phyloP scores from a whole-genome alignment of 2,888 invertebrate species.

The Cataglyphis albicans region DNA sequence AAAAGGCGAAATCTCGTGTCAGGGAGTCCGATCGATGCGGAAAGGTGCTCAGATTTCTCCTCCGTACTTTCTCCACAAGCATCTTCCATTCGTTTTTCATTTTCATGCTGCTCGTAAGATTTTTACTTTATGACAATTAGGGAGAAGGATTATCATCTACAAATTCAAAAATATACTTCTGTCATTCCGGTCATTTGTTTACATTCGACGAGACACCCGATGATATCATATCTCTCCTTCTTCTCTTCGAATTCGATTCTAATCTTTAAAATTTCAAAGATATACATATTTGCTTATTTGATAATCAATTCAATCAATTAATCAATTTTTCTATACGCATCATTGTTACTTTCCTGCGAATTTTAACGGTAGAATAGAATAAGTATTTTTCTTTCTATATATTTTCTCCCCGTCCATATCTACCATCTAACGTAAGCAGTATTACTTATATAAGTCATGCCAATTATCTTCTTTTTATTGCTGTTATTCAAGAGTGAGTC shows the following conservation, averaged over 20 bases:
- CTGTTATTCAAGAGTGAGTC: neutral
- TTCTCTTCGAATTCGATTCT: neutral
- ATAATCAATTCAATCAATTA: neutral
- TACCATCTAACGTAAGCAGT: too few relatives aligned
- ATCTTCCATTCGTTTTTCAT: neutral
- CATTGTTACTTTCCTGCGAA: neutral
- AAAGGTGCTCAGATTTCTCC: conserved; percentile 75
- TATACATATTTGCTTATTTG: neutral
- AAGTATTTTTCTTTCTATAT: neutral
- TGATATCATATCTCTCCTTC: neutral
- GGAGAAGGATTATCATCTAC: neutral
- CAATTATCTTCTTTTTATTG: neutral
- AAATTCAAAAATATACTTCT: neutral
- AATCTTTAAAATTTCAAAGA: neutral
- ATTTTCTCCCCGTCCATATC: neutral
- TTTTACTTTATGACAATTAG: conserved; percentile 7
- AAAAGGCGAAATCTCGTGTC: neutral
- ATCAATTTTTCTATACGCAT: neutral
- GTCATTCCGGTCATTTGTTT: neutral
- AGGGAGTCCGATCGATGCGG: conserved; percentile 55
- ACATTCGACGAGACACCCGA: neutral
- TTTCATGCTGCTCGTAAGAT: neutral
- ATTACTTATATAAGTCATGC: neutral
- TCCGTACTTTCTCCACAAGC: conserved; percentile 60
- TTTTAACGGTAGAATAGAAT: neutral